Evolutionary conservation across 1,140 invertebrate genomes (phyloP).

Genomic region (Ceratina japonica): DNA sequence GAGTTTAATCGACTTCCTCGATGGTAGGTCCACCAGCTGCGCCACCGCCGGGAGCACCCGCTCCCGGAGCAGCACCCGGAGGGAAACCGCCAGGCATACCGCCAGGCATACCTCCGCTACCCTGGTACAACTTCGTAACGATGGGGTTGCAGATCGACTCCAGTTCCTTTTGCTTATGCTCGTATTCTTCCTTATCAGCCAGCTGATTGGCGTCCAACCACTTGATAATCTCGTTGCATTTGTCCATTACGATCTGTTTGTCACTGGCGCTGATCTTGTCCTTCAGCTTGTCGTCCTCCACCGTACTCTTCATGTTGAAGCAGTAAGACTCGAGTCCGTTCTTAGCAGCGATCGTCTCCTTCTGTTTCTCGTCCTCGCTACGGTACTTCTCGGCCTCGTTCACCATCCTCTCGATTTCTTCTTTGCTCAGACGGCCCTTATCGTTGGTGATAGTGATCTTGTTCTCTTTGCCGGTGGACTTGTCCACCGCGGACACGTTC

Average conservation of each 20-base stretch:
- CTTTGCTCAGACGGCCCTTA: constrained; percentile 96
- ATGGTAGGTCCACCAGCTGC: constrained; percentile 91
- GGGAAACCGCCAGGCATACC: constrained; percentile 77
- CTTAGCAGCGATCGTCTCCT: constrained; percentile 92
- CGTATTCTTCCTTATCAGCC: constrained; percentile 95
- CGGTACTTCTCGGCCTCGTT: constrained; percentile 97
- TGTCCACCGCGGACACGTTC: constrained; percentile 93
- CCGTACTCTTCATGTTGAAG: constrained; percentile 98
- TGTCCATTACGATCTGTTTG: constrained; percentile 91
- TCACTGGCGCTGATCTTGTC: constrained; percentile 94
- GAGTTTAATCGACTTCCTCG: constrained; percentile 95
- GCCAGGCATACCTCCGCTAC: constrained; percentile 84
- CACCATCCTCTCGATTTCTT: constrained; percentile 98
- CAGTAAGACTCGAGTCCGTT: constrained; percentile 97
- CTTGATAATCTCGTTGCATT: constrained; percentile 95
- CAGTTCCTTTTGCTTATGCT: constrained; percentile 94
- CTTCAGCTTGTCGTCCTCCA: constrained; percentile 93
- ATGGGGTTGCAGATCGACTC: constrained; percentile 92
- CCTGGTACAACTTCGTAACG: constrained; percentile 91
- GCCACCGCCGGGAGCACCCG: constrained; percentile 80
- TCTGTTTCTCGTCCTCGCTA: constrained; percentile 94
- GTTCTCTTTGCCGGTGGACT: constrained; percentile 97
- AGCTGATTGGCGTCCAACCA: constrained; percentile 97
- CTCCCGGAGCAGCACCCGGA: constrained; percentile 80
- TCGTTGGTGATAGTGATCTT: constrained; percentile 99